phyloP scores from a whole-genome alignment of 1,140 invertebrate genomes.

The Oryctes rhinoceros region DNA sequence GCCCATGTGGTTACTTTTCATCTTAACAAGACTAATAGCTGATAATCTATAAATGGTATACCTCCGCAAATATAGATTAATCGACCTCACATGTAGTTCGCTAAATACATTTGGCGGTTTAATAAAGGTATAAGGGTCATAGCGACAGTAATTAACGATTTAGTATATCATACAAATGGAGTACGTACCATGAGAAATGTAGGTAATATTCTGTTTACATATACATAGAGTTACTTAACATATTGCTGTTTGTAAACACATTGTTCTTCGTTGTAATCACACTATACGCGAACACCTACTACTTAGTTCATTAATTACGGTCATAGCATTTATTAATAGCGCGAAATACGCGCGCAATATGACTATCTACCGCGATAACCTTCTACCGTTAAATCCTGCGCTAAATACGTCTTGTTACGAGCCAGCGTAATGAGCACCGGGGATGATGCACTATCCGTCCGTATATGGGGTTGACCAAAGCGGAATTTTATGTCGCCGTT shows the following conservation, averaged over 20 bases:
- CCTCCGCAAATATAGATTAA: too few species aligned
- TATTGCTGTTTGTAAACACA: conserved; percentile 4
- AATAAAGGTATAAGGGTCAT: too few species aligned
- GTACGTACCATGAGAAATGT: conserved; percentile 12
- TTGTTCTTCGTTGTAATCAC: not conserved
- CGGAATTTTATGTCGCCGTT: not conserved
- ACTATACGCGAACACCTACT: conserved; percentile 3
- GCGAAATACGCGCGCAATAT: not conserved
- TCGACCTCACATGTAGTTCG: too few species aligned
- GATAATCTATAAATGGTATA: too few species aligned
- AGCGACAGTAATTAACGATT: too few species aligned
- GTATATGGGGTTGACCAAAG: not conserved
- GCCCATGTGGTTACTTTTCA: too few species aligned
- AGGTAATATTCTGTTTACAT: not conserved
- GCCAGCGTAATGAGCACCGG: not conserved
- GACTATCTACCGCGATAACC: not conserved
- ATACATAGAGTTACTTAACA: not conserved
- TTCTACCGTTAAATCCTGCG: not conserved
- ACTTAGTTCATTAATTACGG: not conserved
- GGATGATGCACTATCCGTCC: not conserved
- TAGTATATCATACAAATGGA: too few species aligned
- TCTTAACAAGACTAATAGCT: too few species aligned
- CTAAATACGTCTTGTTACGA: not conserved
- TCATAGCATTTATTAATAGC: not conserved
- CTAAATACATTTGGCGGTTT: too few species aligned